These are phyloP conservation scores for Megathymus violae DNA, from an alignment of 1,140 invertebrate species.

Conservation along the genomic window DNA sequence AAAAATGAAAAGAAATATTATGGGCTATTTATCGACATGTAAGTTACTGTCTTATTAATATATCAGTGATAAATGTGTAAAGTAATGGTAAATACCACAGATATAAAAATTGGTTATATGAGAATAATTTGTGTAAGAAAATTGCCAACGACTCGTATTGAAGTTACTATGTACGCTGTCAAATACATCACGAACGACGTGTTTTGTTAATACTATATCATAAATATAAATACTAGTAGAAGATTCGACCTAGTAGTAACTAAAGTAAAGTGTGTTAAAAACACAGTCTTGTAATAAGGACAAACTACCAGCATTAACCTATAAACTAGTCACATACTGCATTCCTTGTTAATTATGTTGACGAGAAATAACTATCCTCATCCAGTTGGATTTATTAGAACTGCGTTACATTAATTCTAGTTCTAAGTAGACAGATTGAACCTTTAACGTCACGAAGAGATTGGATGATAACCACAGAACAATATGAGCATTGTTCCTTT, in stretches of 20 bases:
- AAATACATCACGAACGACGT: too few species aligned
- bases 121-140: too few species aligned
- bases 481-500: constrained; percentile 7
- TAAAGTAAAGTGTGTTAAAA: constrained; percentile 27
- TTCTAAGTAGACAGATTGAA: constrained; percentile 5
- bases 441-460: constrained; percentile 8
- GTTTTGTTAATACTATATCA: too few species aligned
- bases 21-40: too few species aligned
- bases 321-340: constrained; percentile 43
- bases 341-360: constrained; percentile 48
- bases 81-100: too few species aligned
- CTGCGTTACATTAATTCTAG: constrained; percentile 6
- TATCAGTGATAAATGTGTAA: too few species aligned
- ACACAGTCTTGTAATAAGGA: constrained; percentile 19
- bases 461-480: constrained; percentile 7
- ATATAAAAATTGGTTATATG: too few species aligned
- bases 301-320: constrained; percentile 47
- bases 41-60: too few species aligned
- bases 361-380: constrained; percentile 42
- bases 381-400: constrained; percentile 24
- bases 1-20: too few species aligned
- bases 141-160: too few species aligned
- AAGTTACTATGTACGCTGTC: too few species aligned
- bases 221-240: too few species aligned
- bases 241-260: constrained; percentile 7